Evolutionary conservation across 1,140 invertebrate species (phyloP).

Genomic region (Zaprionus lachaisei): DNA sequence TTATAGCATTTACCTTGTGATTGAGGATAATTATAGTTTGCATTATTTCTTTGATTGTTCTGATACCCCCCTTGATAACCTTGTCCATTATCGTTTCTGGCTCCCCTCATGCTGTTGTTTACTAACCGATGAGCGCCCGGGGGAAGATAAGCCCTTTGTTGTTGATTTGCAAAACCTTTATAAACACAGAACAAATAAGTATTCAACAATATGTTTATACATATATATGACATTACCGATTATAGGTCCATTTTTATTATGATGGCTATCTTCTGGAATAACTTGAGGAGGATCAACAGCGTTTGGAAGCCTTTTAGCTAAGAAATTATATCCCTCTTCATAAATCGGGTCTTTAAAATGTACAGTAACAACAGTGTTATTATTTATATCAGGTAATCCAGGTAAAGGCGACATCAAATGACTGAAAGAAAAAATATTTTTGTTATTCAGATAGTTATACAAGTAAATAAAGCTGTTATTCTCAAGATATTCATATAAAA

Average conservation of each 20-base stretch:
- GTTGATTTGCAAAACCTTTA: slow-evolving; percentile 30
- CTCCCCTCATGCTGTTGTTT: slow-evolving; percentile 15
- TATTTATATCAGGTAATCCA: slow-evolving; percentile 87
- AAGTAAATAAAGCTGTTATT: not conserved
- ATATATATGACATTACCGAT: slow-evolving; percentile 57
- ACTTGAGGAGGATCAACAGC: slow-evolving; percentile 90
- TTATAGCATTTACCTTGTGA: slow-evolving; percentile 34
- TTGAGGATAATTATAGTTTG: slow-evolving; percentile 38
- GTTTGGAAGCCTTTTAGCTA: slow-evolving; percentile 89
- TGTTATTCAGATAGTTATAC: too few relatives aligned
- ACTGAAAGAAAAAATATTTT: slow-evolving; percentile 18
- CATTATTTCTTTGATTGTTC: slow-evolving; percentile 27
- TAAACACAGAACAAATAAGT: not conserved
- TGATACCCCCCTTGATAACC: slow-evolving; percentile 17
- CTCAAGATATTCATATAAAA: slow-evolving; percentile 18
- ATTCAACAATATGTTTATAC: slow-evolving; percentile 24
- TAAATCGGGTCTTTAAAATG: slow-evolving; percentile 93
- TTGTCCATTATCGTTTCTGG: slow-evolving; percentile 31
- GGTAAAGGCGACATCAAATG: slow-evolving; percentile 89
- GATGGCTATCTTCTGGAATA: slow-evolving; percentile 86
- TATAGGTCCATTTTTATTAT: slow-evolving; percentile 59
- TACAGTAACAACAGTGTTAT: slow-evolving; percentile 88
- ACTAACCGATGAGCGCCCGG: slow-evolving; percentile 38
- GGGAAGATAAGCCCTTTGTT: slow-evolving; percentile 40
- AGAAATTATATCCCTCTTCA: slow-evolving; percentile 90